Base-by-base conservation (phyloP, 2,113 vertebrate species). In the Plestiodon gilberti region DNA sequence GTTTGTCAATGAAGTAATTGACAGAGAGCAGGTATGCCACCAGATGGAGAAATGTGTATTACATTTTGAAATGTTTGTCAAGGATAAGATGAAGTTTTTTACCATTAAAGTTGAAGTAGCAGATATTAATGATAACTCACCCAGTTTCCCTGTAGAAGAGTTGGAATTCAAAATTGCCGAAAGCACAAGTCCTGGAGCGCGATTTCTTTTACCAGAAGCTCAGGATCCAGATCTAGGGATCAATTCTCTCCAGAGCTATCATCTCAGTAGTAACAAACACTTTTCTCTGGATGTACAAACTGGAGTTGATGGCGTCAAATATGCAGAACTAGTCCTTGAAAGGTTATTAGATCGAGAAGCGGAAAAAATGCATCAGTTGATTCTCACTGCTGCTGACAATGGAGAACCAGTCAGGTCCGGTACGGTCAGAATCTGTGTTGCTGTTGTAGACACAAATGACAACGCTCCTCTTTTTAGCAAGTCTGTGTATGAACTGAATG, bases 51-150 rank as follows among this genome's bases (percentile, higher is more conserved):
- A 65, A 1, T 97, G 97, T 81, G 85, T 95, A 13, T 84, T 97
- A 83, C 95, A 75, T n/a, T 95, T 97, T 93, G 96, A 96, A 67
- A 86, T 97, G 35, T 94, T 97, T 17, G 28, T 97, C 22, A 95
- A 96, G 78, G 94, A 95, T 90, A 93, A 96, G 4, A 93, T 97
- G 79, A 93, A 96, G 89, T 92, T 97, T 78, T 94, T 94, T 55
- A 91, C 90, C 17, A 73, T 96, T 2, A 93, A 94, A 33, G 91
- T 97, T 35, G 95, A 97, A 90, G 95, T 97, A 79, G 79, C 84
- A 11, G 97, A 97, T 92, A 93, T 97, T 90, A 97, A 97, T 88
- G 96, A 97, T 74, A 97, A 97, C 87, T 88, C 91, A 11, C 96
- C 96, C 6, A 89, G 90, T 4, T 97, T 97, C 89, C 92, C 90